A percentile compares a stretch with the other conserved stretches of the same genome.
Evolutionary conservation across 2,113 vertebrate species (phyloP).

Genomic region (Chionomys nivalis): DNA sequence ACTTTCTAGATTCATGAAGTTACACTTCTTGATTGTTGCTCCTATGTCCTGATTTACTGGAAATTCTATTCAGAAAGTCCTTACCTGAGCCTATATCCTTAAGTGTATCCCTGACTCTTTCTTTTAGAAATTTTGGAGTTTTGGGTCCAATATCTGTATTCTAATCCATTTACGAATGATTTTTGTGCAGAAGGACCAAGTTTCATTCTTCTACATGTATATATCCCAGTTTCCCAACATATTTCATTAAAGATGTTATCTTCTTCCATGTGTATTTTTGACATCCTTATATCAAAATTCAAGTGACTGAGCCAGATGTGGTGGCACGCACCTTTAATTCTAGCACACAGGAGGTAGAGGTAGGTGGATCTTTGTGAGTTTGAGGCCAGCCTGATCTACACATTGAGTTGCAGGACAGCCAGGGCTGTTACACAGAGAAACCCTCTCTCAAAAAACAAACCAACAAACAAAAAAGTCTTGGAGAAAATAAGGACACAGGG

Average conservation of each 20-base stretch:
- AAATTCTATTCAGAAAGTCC: not conserved
- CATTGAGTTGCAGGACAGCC: not conserved
- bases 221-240: not conserved
- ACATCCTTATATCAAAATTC: not conserved
- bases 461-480: not conserved
- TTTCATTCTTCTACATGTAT: not conserved
- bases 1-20: not conserved
- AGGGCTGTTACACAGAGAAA: not conserved
- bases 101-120: not conserved
- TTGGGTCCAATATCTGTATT: not conserved
- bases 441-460: not conserved
- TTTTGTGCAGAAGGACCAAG: not conserved
- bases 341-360: not conserved
- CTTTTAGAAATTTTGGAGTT: not conserved
- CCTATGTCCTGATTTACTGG: not conserved
- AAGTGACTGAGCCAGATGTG: not conserved
- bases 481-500: not conserved
- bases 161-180: not conserved
- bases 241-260: not conserved
- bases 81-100: not conserved
- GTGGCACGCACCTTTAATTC: not conserved
- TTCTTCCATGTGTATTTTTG: not conserved
- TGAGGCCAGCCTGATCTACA: not conserved
- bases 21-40: not conserved
- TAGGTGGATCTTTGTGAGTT: not conserved